Percentiles rank a stretch among this genome's conserved stretches.
These are phyloP conservation scores for Dioctria rufipes DNA, from an alignment of 2,888 invertebrate species.

Conservation along the genomic window DNA sequence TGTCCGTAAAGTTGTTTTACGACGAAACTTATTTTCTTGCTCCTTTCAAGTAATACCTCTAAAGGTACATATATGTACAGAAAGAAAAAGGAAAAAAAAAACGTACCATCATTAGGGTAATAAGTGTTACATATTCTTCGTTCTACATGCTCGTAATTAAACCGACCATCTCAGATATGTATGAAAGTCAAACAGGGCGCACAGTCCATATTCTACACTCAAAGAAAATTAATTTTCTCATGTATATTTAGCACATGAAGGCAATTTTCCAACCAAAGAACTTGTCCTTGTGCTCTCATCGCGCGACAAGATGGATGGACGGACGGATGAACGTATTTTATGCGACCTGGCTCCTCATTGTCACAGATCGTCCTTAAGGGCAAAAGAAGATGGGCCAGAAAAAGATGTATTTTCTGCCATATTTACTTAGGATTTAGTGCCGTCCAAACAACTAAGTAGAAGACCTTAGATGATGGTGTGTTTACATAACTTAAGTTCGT, in stretches of 20 bases:
- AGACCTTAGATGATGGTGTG: slow-evolving; percentile 25
- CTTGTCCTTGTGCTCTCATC: slow-evolving; percentile 1
- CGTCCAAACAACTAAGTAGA: slow-evolving; percentile 26
- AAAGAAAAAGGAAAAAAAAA: neutral
- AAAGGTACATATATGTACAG: neutral
- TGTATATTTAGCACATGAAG: slow-evolving; percentile 47
- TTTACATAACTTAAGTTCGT: slow-evolving; percentile 49
- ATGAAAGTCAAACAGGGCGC: slow-evolving; percentile 46
- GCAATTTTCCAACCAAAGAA: slow-evolving; percentile 45
- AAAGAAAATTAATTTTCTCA: slow-evolving; percentile 50
- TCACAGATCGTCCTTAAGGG: slow-evolving; percentile 41
- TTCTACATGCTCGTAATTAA: slow-evolving; percentile 39
- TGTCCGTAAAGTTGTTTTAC: slow-evolving; percentile 49
- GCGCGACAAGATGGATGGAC: neutral
- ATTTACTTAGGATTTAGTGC: slow-evolving; percentile 49
- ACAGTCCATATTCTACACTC: slow-evolving; percentile 32
- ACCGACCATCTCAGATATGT: slow-evolving; percentile 49
- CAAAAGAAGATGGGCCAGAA: slow-evolving; percentile 27
- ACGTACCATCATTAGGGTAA: neutral
- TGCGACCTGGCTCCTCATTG: slow-evolving; percentile 26
- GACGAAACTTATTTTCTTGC: slow-evolving; percentile 42
- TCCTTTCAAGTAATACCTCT: slow-evolving; percentile 26
- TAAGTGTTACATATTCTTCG: neutral
- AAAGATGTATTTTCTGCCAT: slow-evolving; percentile 37
- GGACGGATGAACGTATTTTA: neutral